Evolutionary conservation across 92 coral and sea anemone genomes (phyloP), one percentile per base, ranked within the genome.

Genomic region (Palythoa heliodiscus): DNA sequence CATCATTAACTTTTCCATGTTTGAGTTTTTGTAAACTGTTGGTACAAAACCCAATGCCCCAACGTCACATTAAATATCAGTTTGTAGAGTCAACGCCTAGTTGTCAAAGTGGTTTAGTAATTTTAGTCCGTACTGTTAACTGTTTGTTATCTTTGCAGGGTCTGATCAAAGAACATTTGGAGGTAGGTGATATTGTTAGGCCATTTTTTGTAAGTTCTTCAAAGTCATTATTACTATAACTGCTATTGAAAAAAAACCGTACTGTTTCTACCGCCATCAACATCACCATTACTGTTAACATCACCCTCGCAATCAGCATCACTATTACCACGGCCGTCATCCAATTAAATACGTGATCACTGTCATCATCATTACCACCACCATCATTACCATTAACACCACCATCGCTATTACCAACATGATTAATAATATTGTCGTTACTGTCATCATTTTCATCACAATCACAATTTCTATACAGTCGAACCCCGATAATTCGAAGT

Each of bases 151-250:
- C 48, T 55, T 86, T 86, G 17, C 73, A 95, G 98, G 96, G 86
- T 69, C 92, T 95, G 69, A 89, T 95, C 87, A 93, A 92, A 73
- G 94, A 93, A 43, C 94, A 95, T 70, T 79, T 95, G 61, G 98
- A 91, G 88, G 98, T 95, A 77, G 78, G 93, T 66, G 20, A 63
- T 43, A 8, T 17, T 55, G 68, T 15, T 55, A 5, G 11, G 23
- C 8, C 14, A 6, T 73, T 47, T 47, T n/a, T 43, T 6, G 50
- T 43, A 43, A 3, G 50, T 43, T 43, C 50, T 5, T 43, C 50
- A 43, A 43, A 43, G 6, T 43, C 50, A 43, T 43, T 43, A 5
- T 43, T 43, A 43, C 9, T 43, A 43, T 43, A 8, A 1, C 50
- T 43, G 50, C 50, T 7, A 43, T 43, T 43, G 0, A 43, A 43